Percentiles rank a stretch among this genome's conserved stretches.
Conservation (phyloP, 2,888 invertebrate species). For the Pristionchus japonicus region DNA sequence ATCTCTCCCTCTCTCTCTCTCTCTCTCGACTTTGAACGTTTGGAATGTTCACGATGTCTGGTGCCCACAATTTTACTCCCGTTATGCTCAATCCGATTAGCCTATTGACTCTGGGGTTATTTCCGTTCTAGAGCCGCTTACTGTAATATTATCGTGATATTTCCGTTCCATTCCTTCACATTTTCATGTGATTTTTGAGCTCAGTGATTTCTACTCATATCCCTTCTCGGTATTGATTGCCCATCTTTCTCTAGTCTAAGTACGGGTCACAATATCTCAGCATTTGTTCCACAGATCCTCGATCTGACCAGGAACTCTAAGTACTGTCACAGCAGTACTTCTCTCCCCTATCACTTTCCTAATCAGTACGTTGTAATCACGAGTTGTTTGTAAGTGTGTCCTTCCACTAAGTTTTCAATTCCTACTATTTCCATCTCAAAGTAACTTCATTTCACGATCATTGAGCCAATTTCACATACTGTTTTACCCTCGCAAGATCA, state of each 20-base stretch:
- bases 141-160: background rate
- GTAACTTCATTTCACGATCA: background rate
- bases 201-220: too few species aligned
- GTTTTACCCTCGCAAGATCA: too few species aligned
- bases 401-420: background rate
- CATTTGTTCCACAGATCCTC: background rate
- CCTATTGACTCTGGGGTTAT: background rate
- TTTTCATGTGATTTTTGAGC: background rate
- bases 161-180: background rate
- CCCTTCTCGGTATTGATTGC: too few species aligned
- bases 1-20: background rate
- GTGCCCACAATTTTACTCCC: background rate
- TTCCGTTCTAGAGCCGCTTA: background rate
- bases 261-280: too few species aligned
- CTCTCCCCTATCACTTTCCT: background rate
- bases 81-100: background rate
- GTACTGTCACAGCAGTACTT: background rate
- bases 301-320: background rate
- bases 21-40: background rate
- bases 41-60: background rate
- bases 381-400: background rate
- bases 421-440: background rate
- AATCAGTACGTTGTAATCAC: background rate
- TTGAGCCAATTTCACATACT: background rate
- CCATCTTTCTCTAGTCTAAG: too few species aligned